Base-by-base conservation (phyloP, 1,140 invertebrate genomes). In the Belonocnema kinseyi region DNA sequence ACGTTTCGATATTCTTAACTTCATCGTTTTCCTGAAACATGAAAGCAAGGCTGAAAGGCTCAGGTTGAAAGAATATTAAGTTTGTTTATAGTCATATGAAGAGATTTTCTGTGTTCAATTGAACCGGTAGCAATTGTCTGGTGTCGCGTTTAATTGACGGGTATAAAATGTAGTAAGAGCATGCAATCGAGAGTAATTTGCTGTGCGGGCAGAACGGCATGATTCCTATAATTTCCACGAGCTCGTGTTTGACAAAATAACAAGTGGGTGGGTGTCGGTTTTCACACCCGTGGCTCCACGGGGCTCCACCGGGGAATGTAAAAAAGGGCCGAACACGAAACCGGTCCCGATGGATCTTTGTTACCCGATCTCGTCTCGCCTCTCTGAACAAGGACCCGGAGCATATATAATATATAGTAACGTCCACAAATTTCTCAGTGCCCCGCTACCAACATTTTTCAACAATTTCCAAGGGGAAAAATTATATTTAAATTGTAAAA, bases 181-280 rank as follows among this genome's bases (percentile, higher is more conserved):
- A 70, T 85, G 82, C 82, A 82, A 78, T 82, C 78, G 81, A 80
- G 83, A 82, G 80, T 86, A 87, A 88, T 89, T 87, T 87, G 81
- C 56, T 78, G 81, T 70, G 79, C 77, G 79, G 74, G 77, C 72
- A 74, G 73, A 79, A 80, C 61, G 76, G 77, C 77, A 83, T 85
- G 82, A 90, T 90, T 90, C 85, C 88, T 90, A 90, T 90, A 90
- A 90, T 90, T 90, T 90, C 83, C 82, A 85, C 73, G 78, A 83
- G 77, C 82, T 88, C 73, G 82, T 87, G 88, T 88, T 91, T 91
- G 89, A 91, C 89, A 90, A 91, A 91, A 91, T 91, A 91, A 91
- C 89, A 90, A 91, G 90, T 87, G 86, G 89, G 88, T 88, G 88
- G 88, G 90, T 91, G 90, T 91, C 87, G 84, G 89, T 91, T 91